A percentile compares a stretch with the other conserved stretches of the same genome.
phyloP scores from a whole-genome alignment of 2,888 invertebrate species.

The Himalopsyche kuldschensis region DNA sequence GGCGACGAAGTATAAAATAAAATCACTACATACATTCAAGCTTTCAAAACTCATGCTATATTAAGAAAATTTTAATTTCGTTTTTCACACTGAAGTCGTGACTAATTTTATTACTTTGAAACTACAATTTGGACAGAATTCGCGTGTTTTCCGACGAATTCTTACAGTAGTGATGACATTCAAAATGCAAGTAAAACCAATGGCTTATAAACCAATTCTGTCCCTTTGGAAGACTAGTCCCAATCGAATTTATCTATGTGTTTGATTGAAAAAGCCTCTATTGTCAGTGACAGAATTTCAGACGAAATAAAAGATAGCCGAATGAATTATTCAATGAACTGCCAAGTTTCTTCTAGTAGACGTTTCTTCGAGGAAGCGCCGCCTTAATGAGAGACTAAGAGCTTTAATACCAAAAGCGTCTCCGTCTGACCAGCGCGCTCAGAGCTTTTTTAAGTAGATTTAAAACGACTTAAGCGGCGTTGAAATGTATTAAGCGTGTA shows the following conservation, averaged over 20 bases:
- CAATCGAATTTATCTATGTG: background rate
- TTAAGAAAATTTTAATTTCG: too few species aligned
- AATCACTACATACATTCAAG: too few species aligned
- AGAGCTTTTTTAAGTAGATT: background rate
- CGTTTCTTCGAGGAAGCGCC: background rate
- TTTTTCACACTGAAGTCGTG: too few species aligned
- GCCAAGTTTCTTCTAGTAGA: background rate
- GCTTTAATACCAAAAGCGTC: background rate
- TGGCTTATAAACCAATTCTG: background rate
- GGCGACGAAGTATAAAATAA: too few species aligned
- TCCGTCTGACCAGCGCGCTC: background rate
- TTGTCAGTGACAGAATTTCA: background rate
- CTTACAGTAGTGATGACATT: too few species aligned
- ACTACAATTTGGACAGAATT: too few species aligned
- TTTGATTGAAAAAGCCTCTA: background rate
- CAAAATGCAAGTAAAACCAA: background rate
- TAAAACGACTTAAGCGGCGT: background rate
- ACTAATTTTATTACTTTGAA: too few species aligned
- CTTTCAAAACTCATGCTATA: too few species aligned
- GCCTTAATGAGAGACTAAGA: conserved; percentile 1
- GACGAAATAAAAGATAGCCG: background rate
- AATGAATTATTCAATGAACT: background rate
- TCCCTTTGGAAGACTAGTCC: background rate
- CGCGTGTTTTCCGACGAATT: too few species aligned
- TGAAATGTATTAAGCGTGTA: background rate